These are phyloP conservation scores for Drosophila biarmipes DNA, from an alignment of 1,140 invertebrate genomes.

Conservation along the genomic window DNA sequence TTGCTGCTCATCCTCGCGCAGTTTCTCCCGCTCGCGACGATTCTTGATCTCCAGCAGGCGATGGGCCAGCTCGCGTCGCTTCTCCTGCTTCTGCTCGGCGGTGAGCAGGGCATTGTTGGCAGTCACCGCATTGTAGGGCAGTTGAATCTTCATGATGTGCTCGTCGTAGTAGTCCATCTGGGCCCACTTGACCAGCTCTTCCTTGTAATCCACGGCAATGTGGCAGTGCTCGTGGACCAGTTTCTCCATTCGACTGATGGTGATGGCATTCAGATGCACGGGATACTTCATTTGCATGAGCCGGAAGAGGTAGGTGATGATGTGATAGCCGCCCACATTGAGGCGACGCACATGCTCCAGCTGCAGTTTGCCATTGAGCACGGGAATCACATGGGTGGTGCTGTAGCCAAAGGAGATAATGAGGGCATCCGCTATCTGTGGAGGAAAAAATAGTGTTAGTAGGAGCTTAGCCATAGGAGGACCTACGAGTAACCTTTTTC, in stretches of 20 bases:
- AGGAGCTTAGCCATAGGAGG: not conserved
- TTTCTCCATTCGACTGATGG: slow-evolving; percentile 94
- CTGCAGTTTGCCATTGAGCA: slow-evolving; percentile 90
- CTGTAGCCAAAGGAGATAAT: slow-evolving; percentile 95
- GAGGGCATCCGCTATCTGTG: slow-evolving; percentile 86
- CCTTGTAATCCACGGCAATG: slow-evolving; percentile 91
- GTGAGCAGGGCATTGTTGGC: slow-evolving; percentile 86
- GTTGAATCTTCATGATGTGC: slow-evolving; percentile 93
- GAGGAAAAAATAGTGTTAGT: not conserved
- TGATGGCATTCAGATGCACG: slow-evolving; percentile 94
- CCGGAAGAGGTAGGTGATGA: slow-evolving; percentile 94
- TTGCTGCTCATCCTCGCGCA: slow-evolving; percentile 93
- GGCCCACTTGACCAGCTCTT: slow-evolving; percentile 92
- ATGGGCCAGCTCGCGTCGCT: slow-evolving; percentile 92
- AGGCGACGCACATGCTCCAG: slow-evolving; percentile 90
- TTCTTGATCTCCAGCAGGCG: slow-evolving; percentile 94
- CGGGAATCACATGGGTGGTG: slow-evolving; percentile 94
- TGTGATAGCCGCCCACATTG: slow-evolving; percentile 94
- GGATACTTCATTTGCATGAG: slow-evolving; percentile 98
- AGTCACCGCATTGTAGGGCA: slow-evolving; percentile 88
- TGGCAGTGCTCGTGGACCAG: slow-evolving; percentile 92
- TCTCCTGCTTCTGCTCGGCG: slow-evolving; percentile 93
- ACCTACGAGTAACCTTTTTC: slow-evolving; percentile 65
- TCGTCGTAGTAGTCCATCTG: slow-evolving; percentile 92
- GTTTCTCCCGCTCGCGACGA: slow-evolving; percentile 92